Conservation (phyloP, 2,797 vertebrate genomes). For the Schizopygopsis pylzovi region DNA sequence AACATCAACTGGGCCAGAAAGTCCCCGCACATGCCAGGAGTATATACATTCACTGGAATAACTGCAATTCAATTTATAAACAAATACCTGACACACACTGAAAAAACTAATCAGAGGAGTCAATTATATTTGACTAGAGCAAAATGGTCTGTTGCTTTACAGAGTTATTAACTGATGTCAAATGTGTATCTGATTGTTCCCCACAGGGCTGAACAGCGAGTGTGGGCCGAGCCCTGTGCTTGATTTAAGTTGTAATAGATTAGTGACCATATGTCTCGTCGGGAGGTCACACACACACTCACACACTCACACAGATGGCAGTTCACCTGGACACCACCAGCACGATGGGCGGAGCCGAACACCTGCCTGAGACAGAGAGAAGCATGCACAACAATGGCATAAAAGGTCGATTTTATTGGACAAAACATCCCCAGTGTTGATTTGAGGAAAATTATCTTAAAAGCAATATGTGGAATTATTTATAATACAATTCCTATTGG, state of each 20-base stretch:
- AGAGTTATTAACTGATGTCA: conserved; percentile 17
- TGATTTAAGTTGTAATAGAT: conserved; percentile 41
- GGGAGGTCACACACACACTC: conserved; percentile 26
- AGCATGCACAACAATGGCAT: neutral
- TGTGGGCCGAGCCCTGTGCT: conserved; percentile 11
- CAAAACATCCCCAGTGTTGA: neutral
- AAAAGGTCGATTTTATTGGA: neutral
- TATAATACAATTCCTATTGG: neutral
- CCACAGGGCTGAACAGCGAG: conserved; percentile 17
- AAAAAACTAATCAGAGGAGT: conserved; percentile 10
- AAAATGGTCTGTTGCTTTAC: conserved; percentile 1
- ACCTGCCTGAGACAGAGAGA: conserved; percentile 30
- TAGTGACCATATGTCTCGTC: conserved; percentile 54
- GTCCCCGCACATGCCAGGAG: neutral
- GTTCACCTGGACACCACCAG: conserved; percentile 36
- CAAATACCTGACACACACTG: neutral
- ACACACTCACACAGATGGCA: conserved; percentile 45
- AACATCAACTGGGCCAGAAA: conserved; percentile 9
- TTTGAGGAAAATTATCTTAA: neutral
- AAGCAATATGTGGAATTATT: neutral
- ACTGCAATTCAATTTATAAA: neutral
- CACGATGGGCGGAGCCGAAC: neutral
- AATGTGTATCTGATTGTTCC: conserved; percentile 9
- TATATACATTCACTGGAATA: neutral
- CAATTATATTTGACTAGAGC: conserved; percentile 2